Conservation (phyloP, 1,140 invertebrate genomes). For the Procambarus clarkii region DNA sequence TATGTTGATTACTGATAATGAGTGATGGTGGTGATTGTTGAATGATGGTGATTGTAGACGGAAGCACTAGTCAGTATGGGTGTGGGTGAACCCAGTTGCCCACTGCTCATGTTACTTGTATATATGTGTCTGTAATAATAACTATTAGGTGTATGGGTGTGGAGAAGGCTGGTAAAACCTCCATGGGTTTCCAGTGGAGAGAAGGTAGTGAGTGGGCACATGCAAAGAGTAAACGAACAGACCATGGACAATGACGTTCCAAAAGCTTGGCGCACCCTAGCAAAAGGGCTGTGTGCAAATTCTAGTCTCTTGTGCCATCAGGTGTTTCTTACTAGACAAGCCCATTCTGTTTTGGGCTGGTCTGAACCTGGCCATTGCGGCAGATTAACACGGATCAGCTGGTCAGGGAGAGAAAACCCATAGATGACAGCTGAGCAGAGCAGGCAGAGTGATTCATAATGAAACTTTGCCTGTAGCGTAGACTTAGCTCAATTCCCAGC, state of each 20-base stretch:
- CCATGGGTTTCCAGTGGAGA: slow-evolving; percentile 14
- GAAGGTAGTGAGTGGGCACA: slow-evolving; percentile 59
- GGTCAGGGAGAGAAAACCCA: slow-evolving; percentile 49
- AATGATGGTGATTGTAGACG: slow-evolving; percentile 64
- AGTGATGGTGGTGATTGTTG: slow-evolving; percentile 60
- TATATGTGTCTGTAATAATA: slow-evolving; percentile 70
- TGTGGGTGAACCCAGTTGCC: slow-evolving; percentile 41
- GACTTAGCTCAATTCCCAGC: slow-evolving; percentile 68
- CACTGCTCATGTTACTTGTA: slow-evolving; percentile 69
- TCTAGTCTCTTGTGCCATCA: slow-evolving; percentile 70
- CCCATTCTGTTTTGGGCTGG: slow-evolving; percentile 58
- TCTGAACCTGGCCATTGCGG: slow-evolving; percentile 60
- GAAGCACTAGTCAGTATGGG: slow-evolving; percentile 70
- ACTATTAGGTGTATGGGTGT: slow-evolving; percentile 66
- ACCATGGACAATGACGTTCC: slow-evolving; percentile 61
- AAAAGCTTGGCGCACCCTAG: slow-evolving; percentile 69
- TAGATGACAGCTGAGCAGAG: slow-evolving; percentile 59
- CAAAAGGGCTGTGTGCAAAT: slow-evolving; percentile 70
- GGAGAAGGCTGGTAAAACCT: slow-evolving; percentile 35
- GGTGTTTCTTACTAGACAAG: slow-evolving; percentile 62
- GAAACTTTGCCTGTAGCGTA: slow-evolving; percentile 64
- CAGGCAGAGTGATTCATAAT: slow-evolving; percentile 61
- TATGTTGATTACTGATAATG: slow-evolving; percentile 57
- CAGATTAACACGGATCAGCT: slow-evolving; percentile 59
- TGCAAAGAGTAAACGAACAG: slow-evolving; percentile 57